Evolutionary conservation across 2,888 invertebrate genomes (phyloP).

Genomic region (Bombylius major): DNA sequence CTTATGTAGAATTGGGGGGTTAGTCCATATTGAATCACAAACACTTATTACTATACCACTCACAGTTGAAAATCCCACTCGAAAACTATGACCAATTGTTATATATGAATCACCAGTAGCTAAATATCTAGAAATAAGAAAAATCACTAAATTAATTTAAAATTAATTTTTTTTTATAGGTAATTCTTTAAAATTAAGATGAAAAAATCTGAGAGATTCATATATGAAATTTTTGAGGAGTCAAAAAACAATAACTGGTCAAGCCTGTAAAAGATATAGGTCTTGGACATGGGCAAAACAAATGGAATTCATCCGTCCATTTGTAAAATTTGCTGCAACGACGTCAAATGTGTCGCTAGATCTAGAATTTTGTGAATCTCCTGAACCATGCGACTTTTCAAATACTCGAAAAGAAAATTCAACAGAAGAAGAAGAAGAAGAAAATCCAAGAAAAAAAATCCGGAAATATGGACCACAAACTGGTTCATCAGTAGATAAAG

Average conservation of each 20-base stretch:
- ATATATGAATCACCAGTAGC: not conserved
- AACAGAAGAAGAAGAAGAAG: not conserved
- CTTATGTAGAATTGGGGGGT: too few relatives aligned
- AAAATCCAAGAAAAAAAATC: not conserved
- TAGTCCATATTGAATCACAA: not conserved
- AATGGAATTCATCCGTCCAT: slow-evolving; percentile 7
- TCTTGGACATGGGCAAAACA: slow-evolving; percentile 10
- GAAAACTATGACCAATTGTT: slow-evolving; percentile 1
- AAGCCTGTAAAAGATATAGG: slow-evolving; percentile 1
- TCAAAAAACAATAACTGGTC: not conserved
- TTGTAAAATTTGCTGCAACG: slow-evolving; percentile 2
- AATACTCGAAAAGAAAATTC: not conserved
- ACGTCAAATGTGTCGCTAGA: not conserved
- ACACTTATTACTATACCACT: not conserved
- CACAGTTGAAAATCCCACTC: slow-evolving; percentile 1
- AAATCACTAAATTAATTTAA: slow-evolving; percentile 1
- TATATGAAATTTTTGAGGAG: slow-evolving; percentile 8
- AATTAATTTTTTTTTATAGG: slow-evolving; percentile 2
- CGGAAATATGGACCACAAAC: not conserved
- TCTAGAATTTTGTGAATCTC: too few relatives aligned
- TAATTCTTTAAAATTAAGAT: slow-evolving; percentile 4
- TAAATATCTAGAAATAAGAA: slow-evolving; percentile 1
- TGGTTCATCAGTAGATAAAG: not conserved
- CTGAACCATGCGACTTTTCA: not conserved
- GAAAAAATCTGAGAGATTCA: slow-evolving; percentile 10